Evolutionary conservation across 1,140 invertebrate species (phyloP).

Genomic region (Brachionus rotundiformis): DNA sequence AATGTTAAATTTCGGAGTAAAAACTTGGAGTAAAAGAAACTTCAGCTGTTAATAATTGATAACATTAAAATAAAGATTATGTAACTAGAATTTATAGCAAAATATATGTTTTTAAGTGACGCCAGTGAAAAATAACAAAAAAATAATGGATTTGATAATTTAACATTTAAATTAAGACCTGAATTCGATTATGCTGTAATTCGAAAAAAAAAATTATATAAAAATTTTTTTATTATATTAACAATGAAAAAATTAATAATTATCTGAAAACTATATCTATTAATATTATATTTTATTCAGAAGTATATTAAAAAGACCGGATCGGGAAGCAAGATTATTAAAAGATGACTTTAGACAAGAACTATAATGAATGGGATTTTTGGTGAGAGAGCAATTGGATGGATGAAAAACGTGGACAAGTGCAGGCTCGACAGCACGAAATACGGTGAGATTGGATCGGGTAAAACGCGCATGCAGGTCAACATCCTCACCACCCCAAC

Average conservation of each 20-base stretch:
- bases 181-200: too few relatives aligned
- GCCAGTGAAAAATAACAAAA: too few relatives aligned
- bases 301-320: too few relatives aligned
- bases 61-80: background rate
- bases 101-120: too few relatives aligned
- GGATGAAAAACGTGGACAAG: constrained; percentile 89
- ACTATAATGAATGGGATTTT: background rate
- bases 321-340: background rate
- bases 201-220: too few relatives aligned
- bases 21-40: background rate
- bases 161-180: too few relatives aligned
- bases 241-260: too few relatives aligned
- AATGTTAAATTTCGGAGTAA: background rate
- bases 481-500: constrained; percentile 65
- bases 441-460: constrained; percentile 68
- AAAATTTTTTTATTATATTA: too few relatives aligned
- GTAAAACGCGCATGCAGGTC: constrained; percentile 80
- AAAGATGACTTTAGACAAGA: background rate
- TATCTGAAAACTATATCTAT: too few relatives aligned
- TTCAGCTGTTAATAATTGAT: background rate
- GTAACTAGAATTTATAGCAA: background rate
- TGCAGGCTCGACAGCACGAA: constrained; percentile 79
- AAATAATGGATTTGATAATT: too few relatives aligned
- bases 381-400: constrained; percentile 72
- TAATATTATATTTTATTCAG: too few relatives aligned